Base-by-base conservation (phyloP, 2,113 vertebrate genomes). In the Ciconia stormi region DNA sequence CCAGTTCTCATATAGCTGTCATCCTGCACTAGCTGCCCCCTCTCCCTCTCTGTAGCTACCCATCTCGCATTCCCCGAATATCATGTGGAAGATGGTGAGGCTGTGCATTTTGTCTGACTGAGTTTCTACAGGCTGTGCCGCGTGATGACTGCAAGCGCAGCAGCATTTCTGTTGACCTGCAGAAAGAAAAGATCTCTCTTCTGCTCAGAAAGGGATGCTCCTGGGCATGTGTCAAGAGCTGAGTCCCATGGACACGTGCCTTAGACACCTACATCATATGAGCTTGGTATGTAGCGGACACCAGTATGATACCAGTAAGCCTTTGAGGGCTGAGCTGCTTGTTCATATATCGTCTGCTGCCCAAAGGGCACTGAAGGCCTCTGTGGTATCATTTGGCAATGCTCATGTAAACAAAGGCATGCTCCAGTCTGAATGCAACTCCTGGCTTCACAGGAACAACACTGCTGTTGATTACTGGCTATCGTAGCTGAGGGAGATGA, bases 251-350 rank as follows among this genome's bases (percentile, higher is more conserved):
- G 7, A 36, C 25, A 13, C 0, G 1, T 9, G 49, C 34, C 29
- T 46, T 21, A 32, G 19, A 92, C 16, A 44, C 7, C 10, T 32
- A 5, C 0, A 0, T 50, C 44, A 26, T 13, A 6, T 27, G n/a
- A 79, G 15, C 18, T 38, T 17, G 47, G 22, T 23, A 30, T 6
- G 32, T 12, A 47, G 29, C 11, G 23, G 29, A 38, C 83, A 55
- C 29, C 52, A 11, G 3, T 63, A 11, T 5, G 30, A 36, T 5
- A 63, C 4, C 46, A 67, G 53, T 13, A 44, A 76, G 30, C 6
- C 53, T 36, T 38, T 26, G 44, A 55, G 44, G 42, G 32, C n/a
- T 47, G 15, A 71, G 66, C 2, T 59, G 16, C 66, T 65, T 22
- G 7, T 44, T 83, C 32, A 10, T 47, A 0, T 10, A 14, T 32